Percentiles rank a stretch among this genome's conserved stretches.
phyloP scores from a whole-genome alignment of 2,888 invertebrate genomes.

The Augochlorella aurata region DNA sequence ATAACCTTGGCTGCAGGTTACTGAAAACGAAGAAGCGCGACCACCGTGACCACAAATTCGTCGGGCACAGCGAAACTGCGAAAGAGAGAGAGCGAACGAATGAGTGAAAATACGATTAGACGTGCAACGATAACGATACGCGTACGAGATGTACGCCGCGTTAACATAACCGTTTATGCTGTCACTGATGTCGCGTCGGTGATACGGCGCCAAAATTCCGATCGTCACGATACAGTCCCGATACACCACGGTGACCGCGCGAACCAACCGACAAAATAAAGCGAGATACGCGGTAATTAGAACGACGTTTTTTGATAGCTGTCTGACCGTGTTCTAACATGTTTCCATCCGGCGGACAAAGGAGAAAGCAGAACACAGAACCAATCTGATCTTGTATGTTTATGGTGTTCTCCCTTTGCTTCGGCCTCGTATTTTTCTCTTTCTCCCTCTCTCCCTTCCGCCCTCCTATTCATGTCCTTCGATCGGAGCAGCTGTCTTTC shows the following conservation, averaged over 20 bases:
- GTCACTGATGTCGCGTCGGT: slow-evolving; percentile 70
- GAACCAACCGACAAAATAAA: slow-evolving; percentile 24
- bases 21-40: background rate
- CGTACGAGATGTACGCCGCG: slow-evolving; percentile 36
- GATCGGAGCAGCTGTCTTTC: slow-evolving; percentile 71
- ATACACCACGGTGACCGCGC: slow-evolving; percentile 11
- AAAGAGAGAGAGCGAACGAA: background rate
- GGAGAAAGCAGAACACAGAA: slow-evolving; percentile 70
- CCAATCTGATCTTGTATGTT: slow-evolving; percentile 67
- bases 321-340: slow-evolving; percentile 64
- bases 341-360: slow-evolving; percentile 69
- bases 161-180: slow-evolving; percentile 63
- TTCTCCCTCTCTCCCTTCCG: slow-evolving; percentile 39
- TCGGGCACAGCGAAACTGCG: background rate
- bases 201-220: slow-evolving; percentile 74
- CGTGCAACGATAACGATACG: slow-evolving; percentile 14
- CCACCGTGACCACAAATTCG: slow-evolving; percentile 20
- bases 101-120: background rate
- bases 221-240: slow-evolving; percentile 38
- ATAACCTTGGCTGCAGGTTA: slow-evolving; percentile 69
- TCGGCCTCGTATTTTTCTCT: slow-evolving; percentile 45
- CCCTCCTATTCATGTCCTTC: slow-evolving; percentile 64
- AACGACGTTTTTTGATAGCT: slow-evolving; percentile 26
- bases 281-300: background rate
- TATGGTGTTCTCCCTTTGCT: slow-evolving; percentile 66